phyloP scores from a whole-genome alignment of 2,113 vertebrate genomes.

The Loxodonta africana region DNA sequence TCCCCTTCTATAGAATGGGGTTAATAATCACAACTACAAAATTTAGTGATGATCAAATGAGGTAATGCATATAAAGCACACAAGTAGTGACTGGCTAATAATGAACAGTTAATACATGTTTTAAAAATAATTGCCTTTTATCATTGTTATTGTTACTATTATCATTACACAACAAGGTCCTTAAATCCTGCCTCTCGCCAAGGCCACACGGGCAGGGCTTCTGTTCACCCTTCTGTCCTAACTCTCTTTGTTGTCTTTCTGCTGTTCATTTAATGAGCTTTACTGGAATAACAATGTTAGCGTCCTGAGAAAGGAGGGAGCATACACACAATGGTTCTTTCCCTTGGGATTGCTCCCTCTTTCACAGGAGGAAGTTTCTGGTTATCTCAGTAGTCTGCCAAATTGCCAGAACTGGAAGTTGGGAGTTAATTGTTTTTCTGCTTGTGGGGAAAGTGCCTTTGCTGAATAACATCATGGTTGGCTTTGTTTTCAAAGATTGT shows the following conservation, averaged over 20 bases:
- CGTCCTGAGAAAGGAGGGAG: background rate
- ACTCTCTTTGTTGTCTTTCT: background rate
- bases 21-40: constrained; percentile 19
- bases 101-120: background rate
- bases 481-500: background rate
- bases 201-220: background rate
- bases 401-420: background rate
- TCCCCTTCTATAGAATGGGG: background rate
- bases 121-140: background rate
- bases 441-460: background rate
- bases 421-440: background rate
- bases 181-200: background rate
- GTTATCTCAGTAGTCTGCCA: background rate
- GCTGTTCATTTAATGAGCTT: background rate
- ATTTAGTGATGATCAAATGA: background rate
- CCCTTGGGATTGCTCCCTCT: background rate
- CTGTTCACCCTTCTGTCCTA: background rate
- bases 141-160: background rate
- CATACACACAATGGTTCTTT: background rate
- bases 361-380: background rate
- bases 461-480: background rate
- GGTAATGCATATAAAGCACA: background rate
- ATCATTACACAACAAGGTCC: background rate
- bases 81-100: background rate
- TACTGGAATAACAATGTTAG: background rate